Evolutionary conservation across 2,888 invertebrate species (phyloP).

Genomic region (Sphaerophoria rueppellii): DNA sequence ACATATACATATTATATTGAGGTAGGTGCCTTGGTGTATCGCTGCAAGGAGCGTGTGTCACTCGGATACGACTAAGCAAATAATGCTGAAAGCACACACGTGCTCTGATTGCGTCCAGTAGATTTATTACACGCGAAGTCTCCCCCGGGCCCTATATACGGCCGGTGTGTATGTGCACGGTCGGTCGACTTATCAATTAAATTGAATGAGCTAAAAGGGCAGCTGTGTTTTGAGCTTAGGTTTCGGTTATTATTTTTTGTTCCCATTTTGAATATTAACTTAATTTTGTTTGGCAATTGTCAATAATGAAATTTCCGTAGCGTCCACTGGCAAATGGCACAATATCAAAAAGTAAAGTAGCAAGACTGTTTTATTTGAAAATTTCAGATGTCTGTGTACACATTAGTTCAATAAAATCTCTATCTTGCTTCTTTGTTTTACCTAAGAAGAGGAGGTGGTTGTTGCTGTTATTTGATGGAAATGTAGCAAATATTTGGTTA

Average conservation of each 20-base stretch:
- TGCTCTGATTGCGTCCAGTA: conserved; percentile 58
- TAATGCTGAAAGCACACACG: conserved; percentile 54
- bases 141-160: conserved; percentile 58
- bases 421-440: not conserved
- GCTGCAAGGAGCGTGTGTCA: conserved; percentile 16
- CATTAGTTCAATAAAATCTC: not conserved
- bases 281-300: conserved; percentile 49
- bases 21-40: not conserved
- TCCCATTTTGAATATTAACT: not conserved
- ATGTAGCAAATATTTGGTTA: conserved; percentile 47
- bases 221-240: conserved; percentile 31
- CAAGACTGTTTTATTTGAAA: conserved; percentile 42
- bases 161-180: conserved; percentile 7
- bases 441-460: conserved; percentile 30
- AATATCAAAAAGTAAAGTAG: conserved; percentile 51
- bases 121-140: conserved; percentile 61
- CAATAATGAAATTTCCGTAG: conserved; percentile 55
- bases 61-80: conserved; percentile 23
- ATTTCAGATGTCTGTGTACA: conserved; percentile 37
- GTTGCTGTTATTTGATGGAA: conserved; percentile 42
- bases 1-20: conserved; percentile 24
- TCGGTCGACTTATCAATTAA: conserved; percentile 63
- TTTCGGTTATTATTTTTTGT: conserved; percentile 15
- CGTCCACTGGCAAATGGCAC: conserved; percentile 1
- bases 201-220: conserved; percentile 53